These are phyloP conservation scores for Argyresthia albistria DNA, from an alignment of 2,888 invertebrate genomes.

Conservation along the genomic window DNA sequence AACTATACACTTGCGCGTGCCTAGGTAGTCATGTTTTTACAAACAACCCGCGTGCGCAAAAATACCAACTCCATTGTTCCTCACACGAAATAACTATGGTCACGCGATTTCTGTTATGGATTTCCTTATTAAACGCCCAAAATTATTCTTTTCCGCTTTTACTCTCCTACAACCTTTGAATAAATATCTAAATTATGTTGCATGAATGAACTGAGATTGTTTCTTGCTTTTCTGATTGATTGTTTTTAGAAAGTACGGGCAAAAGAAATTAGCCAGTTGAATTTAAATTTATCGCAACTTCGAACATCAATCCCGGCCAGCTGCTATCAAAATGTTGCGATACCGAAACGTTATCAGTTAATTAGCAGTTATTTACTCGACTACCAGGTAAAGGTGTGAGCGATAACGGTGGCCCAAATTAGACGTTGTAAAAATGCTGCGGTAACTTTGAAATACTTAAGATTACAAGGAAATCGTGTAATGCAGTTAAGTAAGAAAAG, in stretches of 20 bases:
- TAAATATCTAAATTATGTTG: too few relatives aligned
- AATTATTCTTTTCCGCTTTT: too few relatives aligned
- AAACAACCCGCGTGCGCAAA: background rate
- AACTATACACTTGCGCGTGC: background rate
- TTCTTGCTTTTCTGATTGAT: too few relatives aligned
- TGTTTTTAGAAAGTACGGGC: too few relatives aligned
- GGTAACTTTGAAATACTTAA: background rate
- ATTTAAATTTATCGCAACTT: too few relatives aligned
- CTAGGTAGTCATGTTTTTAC: background rate
- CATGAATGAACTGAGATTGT: too few relatives aligned
- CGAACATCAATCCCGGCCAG: background rate
- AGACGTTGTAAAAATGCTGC: background rate
- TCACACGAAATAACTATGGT: background rate
- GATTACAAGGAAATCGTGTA: background rate
- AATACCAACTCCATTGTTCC: constrained; percentile 1
- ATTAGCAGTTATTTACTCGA: background rate
- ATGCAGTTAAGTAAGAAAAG: too few relatives aligned
- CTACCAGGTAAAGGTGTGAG: background rate
- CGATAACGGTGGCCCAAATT: background rate
- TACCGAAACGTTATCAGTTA: background rate
- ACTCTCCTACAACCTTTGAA: too few relatives aligned
- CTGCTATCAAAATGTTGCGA: background rate
- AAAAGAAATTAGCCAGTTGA: too few relatives aligned
- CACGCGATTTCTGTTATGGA: background rate
- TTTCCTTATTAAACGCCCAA: too few relatives aligned